Evolutionary conservation across 2,797 vertebrate species (phyloP).

Genomic region (Heliangelus exortis): DNA sequence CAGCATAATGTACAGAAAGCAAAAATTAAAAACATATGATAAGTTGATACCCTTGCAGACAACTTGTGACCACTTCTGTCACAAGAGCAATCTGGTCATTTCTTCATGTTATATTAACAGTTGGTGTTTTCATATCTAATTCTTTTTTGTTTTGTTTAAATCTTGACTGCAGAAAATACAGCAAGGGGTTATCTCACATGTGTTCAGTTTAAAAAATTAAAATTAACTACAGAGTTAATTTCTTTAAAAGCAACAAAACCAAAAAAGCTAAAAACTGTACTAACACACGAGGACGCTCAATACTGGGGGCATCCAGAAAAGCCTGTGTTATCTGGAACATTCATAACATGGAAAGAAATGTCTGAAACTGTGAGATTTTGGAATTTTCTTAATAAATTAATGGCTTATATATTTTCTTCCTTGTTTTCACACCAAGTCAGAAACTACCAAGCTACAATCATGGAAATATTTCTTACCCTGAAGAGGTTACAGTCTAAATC

Average conservation of each 20-base stretch:
- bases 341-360: too few species aligned
- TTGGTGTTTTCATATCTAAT: conserved; percentile 37
- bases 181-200: background rate
- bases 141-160: background rate
- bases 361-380: too few species aligned
- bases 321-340: too few species aligned
- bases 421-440: too few species aligned
- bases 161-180: background rate
- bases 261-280: too few species aligned
- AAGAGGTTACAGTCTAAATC: too few species aligned
- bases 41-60: background rate
- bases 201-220: background rate
- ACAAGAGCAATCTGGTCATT: conserved; percentile 42
- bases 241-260: background rate
- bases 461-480: too few species aligned
- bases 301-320: too few species aligned
- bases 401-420: too few species aligned
- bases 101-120: background rate
- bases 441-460: too few species aligned
- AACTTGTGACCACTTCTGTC: background rate
- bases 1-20: background rate
- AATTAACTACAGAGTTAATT: background rate
- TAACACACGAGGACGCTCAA: too few species aligned
- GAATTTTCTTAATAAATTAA: too few species aligned
- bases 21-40: conserved; percentile 8